Evolutionary conservation across 2,888 invertebrate genomes (phyloP), one percentile per base, ranked within the genome.

Genomic region (Epinotia demarniana): DNA sequence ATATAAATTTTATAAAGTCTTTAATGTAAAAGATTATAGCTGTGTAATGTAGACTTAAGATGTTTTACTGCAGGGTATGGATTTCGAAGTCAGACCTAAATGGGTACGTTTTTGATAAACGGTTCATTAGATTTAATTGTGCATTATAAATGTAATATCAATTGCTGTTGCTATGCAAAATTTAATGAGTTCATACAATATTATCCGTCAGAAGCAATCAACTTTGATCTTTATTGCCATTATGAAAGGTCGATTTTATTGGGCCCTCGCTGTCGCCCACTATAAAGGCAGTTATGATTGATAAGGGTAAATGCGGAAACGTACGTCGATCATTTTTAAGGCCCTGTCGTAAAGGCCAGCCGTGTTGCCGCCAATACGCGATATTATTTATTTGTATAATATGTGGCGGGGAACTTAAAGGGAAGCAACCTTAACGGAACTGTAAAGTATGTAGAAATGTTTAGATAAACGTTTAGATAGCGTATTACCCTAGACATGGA

Each of bases 271-370:
- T 55, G 74, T 74, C 74, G 63, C 27, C 49, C 49, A 74, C 74
- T 74, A 70, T 74, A 74, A 70, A 74, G 63, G 58, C 63, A 74
- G 73, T 74, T 69, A 74, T 74, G 74, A 74, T 74, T 74, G 74
- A 74, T 70, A 74, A 74, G 74, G 74, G 74, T 74, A 72, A 66
- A 72, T 62, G 49, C 61, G 68, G 74, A 70, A 70, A 70, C 73
- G 73, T 60, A 74, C 49, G 74, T 74, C 74, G 69, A 74, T 74
- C 74, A 74, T 74, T 64, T 74, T 74, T 74, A 74, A 74, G 69
- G 63, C 69, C 58, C 57, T 39, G 69, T 64, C 74, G 69, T 74
- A 74, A 74, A 74, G 69, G 63, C 58, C 69, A 64, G 62, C 58
- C 58, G 33, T 64, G 69, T 49, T 70, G 58, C 63, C 74, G 33